A percentile compares a stretch with the other conserved stretches of the same genome.
Conservation (phyloP, 2,113 vertebrate species). For the Cyprinodon variegatus region DNA sequence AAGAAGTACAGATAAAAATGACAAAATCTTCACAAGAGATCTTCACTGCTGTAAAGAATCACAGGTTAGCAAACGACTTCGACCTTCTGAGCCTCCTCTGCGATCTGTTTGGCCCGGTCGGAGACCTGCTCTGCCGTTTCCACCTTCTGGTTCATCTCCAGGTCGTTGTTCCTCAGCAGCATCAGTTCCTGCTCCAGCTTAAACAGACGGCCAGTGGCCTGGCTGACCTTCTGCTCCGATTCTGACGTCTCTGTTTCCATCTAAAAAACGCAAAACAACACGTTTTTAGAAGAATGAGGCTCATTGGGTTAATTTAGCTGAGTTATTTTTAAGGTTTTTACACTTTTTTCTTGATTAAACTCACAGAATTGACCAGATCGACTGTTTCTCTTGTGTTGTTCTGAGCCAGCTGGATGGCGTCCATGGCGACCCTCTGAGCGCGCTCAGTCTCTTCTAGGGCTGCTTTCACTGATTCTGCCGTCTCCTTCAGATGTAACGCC, state of each 20-base stretch:
- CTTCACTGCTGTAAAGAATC: no score
- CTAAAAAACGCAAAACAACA: slow-evolving; percentile 65
- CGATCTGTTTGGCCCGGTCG: slow-evolving; percentile 68
- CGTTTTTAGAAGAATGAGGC: not conserved
- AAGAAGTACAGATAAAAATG: not conserved
- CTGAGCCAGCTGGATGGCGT: slow-evolving; percentile 86
- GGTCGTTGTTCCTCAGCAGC: slow-evolving; percentile 81
- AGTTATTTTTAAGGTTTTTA: not conserved
- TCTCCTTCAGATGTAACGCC: slow-evolving; percentile 83
- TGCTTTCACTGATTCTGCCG: slow-evolving; percentile 81
- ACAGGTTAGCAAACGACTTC: not conserved
- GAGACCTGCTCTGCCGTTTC: slow-evolving; percentile 74
- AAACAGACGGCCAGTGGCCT: slow-evolving; percentile 83
- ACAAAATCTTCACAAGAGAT: not conserved
- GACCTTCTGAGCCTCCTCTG: slow-evolving; percentile 85
- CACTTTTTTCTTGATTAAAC: slow-evolving; percentile 43
- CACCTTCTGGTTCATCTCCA: slow-evolving; percentile 74
- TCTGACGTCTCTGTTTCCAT: slow-evolving; percentile 88
- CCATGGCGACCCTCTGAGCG: slow-evolving; percentile 83
- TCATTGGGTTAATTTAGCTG: not conserved
- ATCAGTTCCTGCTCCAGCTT: slow-evolving; percentile 86
- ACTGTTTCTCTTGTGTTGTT: slow-evolving; percentile 86
- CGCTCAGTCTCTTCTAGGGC: slow-evolving; percentile 88
- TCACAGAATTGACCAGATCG: slow-evolving; percentile 86
- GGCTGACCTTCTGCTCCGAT: slow-evolving; percentile 88